Evolutionary conservation across 2,113 vertebrate species (phyloP).

Genomic region (Eidolon helvum): DNA sequence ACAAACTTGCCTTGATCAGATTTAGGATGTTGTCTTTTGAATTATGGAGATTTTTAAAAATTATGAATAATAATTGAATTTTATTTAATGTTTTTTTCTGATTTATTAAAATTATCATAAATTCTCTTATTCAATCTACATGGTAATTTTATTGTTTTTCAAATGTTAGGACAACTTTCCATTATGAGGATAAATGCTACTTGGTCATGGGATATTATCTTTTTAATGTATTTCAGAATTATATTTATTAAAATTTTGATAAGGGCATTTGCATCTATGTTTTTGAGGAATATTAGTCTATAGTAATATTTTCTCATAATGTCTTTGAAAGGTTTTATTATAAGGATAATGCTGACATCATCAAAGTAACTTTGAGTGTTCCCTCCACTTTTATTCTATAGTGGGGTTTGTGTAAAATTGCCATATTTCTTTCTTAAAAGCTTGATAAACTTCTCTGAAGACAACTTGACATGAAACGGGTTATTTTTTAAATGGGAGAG

Average conservation of each 20-base stretch:
- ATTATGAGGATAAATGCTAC: background rate
- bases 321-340: background rate
- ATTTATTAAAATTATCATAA: background rate
- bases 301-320: background rate
- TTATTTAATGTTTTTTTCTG: background rate
- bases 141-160: background rate
- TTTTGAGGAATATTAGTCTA: background rate
- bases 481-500: background rate
- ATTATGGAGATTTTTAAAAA: background rate
- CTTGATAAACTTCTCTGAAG: background rate
- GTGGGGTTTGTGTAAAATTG: background rate
- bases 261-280: background rate
- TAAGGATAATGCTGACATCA: background rate
- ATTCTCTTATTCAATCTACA: background rate
- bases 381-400: background rate
- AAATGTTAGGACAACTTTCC: background rate
- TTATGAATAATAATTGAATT: background rate
- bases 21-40: background rate
- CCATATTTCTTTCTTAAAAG: background rate
- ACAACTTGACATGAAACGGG: background rate
- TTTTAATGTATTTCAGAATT: background rate
- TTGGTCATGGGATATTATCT: background rate
- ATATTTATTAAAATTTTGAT: background rate
- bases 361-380: background rate
- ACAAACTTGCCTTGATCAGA: background rate